Evolutionary conservation across 2,797 vertebrate species (phyloP).

Genomic region (Coregonus sp.): DNA sequence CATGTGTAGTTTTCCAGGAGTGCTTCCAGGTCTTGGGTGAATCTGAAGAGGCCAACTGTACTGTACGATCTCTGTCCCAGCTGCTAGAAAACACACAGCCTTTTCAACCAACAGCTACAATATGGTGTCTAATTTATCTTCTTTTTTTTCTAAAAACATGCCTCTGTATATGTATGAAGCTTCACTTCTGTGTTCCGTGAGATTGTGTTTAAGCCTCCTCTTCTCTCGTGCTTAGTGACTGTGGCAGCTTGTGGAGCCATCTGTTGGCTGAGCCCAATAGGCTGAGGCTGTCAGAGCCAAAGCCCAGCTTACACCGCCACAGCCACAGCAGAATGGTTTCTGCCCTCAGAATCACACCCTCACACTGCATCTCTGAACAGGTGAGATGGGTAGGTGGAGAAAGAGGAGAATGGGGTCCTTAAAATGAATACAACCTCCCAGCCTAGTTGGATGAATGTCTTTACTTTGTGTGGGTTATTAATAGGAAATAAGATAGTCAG

Average conservation of each 20-base stretch:
- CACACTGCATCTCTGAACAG: neutral
- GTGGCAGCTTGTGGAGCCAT: constrained; percentile 24
- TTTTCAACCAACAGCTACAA: neutral
- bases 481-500: no score
- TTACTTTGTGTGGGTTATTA: neutral
- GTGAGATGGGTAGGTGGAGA: constrained; percentile 27
- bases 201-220: neutral
- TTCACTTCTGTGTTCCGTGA: neutral
- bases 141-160: neutral
- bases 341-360: constrained; percentile 50
- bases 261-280: constrained; percentile 57
- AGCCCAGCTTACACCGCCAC: constrained; percentile 27
- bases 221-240: constrained; percentile 15
- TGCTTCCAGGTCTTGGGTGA: constrained; percentile 16
- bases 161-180: neutral
- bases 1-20: constrained; percentile 7
- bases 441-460: neutral
- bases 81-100: constrained; percentile 12
- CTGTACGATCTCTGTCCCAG: constrained; percentile 13
- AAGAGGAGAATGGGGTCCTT: neutral
- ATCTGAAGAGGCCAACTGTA: constrained; percentile 7
- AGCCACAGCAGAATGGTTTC: constrained; percentile 35
- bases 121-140: constrained; percentile 3
- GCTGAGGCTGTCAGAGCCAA: constrained; percentile 28
- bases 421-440: no score